A percentile compares a stretch with the other conserved stretches of the same genome.
Conservation (phyloP, 64 coral and sea anemone genomes). For the Cladopsammia gracilis region DNA sequence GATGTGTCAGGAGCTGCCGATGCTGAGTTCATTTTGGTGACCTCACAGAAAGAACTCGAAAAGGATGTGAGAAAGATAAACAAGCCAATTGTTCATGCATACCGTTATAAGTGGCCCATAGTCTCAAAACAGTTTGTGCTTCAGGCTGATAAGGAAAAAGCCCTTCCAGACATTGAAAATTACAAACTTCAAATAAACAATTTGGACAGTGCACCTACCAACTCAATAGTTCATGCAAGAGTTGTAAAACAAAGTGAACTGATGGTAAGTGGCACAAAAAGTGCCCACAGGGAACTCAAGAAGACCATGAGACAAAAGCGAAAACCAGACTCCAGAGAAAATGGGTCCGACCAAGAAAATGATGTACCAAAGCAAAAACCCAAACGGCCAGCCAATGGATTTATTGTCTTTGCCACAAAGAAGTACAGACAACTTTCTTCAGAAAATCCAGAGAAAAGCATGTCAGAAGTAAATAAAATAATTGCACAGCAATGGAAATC, state of each 20-base stretch:
- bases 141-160: slow-evolving; percentile 34
- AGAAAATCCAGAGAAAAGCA: neutral
- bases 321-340: neutral
- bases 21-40: slow-evolving; percentile 40
- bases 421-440: neutral
- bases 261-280: neutral
- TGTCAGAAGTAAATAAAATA: slow-evolving; percentile 3
- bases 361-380: slow-evolving; percentile 13
- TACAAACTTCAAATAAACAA: slow-evolving; percentile 25
- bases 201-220: slow-evolving; percentile 3
- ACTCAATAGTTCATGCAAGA: neutral
- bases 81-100: slow-evolving; percentile 39
- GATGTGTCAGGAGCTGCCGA: slow-evolving; percentile 24
- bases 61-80: too few relatives aligned
- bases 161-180: neutral
- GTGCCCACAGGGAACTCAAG: slow-evolving; percentile 28
- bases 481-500: slow-evolving; percentile 1
- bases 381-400: slow-evolving; percentile 59
- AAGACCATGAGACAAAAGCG: slow-evolving; percentile 1
- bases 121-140: slow-evolving; percentile 46
- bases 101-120: slow-evolving; percentile 40
- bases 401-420: slow-evolving; percentile 25
- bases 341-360: neutral
- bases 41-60: too few relatives aligned
- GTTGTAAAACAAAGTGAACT: slow-evolving; percentile 39